Base-by-base conservation (phyloP, 1,140 invertebrate genomes). In the Pogonognathellus flavescens region DNA sequence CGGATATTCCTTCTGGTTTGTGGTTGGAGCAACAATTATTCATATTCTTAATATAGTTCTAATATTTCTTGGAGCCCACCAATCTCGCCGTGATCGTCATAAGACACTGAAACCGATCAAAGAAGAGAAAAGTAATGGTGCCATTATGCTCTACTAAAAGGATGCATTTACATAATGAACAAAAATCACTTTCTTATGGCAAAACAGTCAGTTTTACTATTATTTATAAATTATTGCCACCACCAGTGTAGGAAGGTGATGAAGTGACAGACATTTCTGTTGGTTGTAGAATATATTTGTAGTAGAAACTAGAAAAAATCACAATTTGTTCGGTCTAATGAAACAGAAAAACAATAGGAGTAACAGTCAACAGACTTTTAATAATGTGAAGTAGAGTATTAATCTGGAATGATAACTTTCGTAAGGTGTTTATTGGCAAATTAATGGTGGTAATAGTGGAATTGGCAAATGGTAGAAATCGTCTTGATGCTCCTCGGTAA, bases 1-100 rank as follows among this genome's bases (percentile, higher is more conserved):
- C 20, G 94, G 94, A 86, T 94, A 93, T 90, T 96, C 95, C n/a
- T 96, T 95, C 91, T 96, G 94, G 95, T 92, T 97, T 86, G 93
- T 96, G 8, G 94, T 95, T 1, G 93, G 93, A 20, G 93, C 95
- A 3, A 92, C 93, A 10, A 91, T 94, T 82, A 91, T 95, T 20
- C 94, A 94, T 88, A 91, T 95, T 55, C 90, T 95, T 50, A 97
- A 96, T 91, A 93, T 96, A 86, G 91, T 95, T 5, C 92, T 96
- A 82, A 92, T 97, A 9, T 93, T 93, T 85, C 93, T 95, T 88
- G 95, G 94, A 16, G 94, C 93, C 70, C 93, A 93, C 41, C 94
- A 94, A 89, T 91, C 92, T 10, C 91, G 93, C 25, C 92, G 94
- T 52, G 85, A 88, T 20, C 82, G 87, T 60, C 91, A 93, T 31